Evolutionary conservation across 2,888 invertebrate species (phyloP), one percentile per base, ranked within the genome.

Genomic region (Ferrisia virgata): DNA sequence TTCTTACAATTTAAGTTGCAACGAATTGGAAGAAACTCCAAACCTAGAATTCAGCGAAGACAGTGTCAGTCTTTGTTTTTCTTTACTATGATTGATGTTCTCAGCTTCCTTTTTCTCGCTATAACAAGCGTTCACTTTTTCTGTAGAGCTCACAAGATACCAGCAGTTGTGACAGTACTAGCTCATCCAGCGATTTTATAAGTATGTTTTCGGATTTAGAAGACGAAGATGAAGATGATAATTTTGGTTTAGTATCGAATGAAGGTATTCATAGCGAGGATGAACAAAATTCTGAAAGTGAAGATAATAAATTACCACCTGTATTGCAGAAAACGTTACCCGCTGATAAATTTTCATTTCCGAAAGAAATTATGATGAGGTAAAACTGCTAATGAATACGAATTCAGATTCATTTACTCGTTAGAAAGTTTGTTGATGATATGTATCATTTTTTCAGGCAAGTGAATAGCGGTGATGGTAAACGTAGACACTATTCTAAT

Each of bases 401-500:
- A 8, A 8, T 11, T 39, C 39, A 8, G 6, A 39, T 39, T 39
- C 11, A 11, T 39, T 11, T 8, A 8, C 6, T 39, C 39, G 11
- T 64, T 64, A 43, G n/a, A 15, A 43, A 9, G 13, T 43, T 8
- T 13, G 76, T 28, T 18, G 36, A 40, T 40, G 2, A 40, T 40
- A 40, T 40, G 9, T 1, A 0, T 78, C 3, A 39, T 33, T 22
- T 3, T 85, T 85, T 22, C 85, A 87, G 87, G 80, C 88, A 89
- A 85, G 87, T 87, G 82, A 89, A 89, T 86, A 86, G 89, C 89
- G 87, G 90, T 88, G 88, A 88, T 88, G 87, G 88, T 87, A 89
- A 88, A 78, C 90, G 90, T 85, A 89, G 89, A 85, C 88, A 85
- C 89, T 91, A 85, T 94, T 95, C 88, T 92, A 93, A 85, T 36